Conservation (phyloP, 2,888 invertebrate genomes). For the Catocala fraxini region DNA sequence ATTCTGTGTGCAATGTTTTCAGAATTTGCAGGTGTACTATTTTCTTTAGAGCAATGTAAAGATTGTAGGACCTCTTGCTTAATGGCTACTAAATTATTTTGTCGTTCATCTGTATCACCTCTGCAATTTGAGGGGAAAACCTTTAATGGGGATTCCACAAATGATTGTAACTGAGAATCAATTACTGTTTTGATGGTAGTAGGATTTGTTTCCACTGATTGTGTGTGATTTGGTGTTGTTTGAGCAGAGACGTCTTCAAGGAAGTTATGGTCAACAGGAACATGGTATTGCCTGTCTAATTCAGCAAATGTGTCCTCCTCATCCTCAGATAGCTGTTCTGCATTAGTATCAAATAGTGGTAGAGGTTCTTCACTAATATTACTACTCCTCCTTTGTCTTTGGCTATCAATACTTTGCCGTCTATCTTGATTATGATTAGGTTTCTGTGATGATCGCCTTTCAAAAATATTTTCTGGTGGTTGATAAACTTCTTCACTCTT, state of each 20-base stretch:
- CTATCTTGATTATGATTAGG: conserved; percentile 40
- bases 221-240: conserved; percentile 22
- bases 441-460: conserved; percentile 57
- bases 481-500: conserved; percentile 16
- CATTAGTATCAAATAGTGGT: conserved; percentile 69
- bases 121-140: conserved; percentile 31
- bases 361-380: conserved; percentile 46
- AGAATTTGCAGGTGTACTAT: conserved; percentile 29
- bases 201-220: conserved; percentile 8
- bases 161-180: conserved; percentile 53
- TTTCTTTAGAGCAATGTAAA: conserved; percentile 28
- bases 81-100: conserved; percentile 17
- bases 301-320: conserved; percentile 80
- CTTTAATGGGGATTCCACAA: conserved; percentile 57
- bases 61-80: conserved; percentile 38
- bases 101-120: neutral
- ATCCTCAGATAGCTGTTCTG: conserved; percentile 71
- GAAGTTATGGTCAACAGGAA: conserved; percentile 80
- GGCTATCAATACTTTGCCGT: conserved; percentile 45
- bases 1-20: conserved; percentile 22
- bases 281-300: conserved; percentile 82
- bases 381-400: conserved; percentile 49
- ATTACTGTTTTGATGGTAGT: conserved; percentile 54
- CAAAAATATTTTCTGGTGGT: conserved; percentile 58
- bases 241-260: conserved; percentile 63